Conservation (phyloP, 2,797 vertebrate species). For the Muraenolepis orangiensis region DNA sequence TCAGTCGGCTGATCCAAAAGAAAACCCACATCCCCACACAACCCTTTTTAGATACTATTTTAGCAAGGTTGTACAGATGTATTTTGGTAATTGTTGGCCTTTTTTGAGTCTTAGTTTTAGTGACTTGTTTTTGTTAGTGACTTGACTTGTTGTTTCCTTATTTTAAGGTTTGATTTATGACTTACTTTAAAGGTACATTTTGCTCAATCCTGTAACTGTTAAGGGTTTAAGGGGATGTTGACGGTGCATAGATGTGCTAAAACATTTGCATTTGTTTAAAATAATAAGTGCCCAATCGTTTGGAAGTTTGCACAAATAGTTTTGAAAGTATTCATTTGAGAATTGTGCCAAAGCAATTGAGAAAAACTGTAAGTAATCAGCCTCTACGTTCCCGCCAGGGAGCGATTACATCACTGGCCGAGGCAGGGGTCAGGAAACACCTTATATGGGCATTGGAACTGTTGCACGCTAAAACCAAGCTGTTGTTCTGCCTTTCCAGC, state of each 20-base stretch:
- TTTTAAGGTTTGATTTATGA: background rate
- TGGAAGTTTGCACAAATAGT: too few relatives aligned
- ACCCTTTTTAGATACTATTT: background rate
- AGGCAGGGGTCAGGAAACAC: background rate
- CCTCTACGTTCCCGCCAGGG: background rate
- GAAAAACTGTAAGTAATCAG: conserved; percentile 16
- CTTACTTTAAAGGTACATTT: background rate
- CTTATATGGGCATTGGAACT: background rate
- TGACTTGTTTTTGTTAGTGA: background rate
- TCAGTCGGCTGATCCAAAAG: background rate
- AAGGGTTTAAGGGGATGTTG: background rate
- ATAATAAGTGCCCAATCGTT: too few relatives aligned
- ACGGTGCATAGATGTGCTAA: background rate
- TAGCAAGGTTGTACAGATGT: background rate
- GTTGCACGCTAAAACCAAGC: conserved; percentile 6
- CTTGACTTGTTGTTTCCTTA: background rate
- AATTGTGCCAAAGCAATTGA: too few relatives aligned
- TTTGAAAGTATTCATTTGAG: too few relatives aligned
- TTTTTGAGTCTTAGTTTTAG: background rate
- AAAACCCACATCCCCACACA: background rate
- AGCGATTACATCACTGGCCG: conserved; percentile 15
- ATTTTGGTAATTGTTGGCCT: background rate
- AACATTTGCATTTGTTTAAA: too few relatives aligned
- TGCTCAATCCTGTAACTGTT: background rate
- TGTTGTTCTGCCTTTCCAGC: conserved; percentile 28